phyloP scores from a whole-genome alignment of 1,140 invertebrate species.

The Bilobella aurantiaca region DNA sequence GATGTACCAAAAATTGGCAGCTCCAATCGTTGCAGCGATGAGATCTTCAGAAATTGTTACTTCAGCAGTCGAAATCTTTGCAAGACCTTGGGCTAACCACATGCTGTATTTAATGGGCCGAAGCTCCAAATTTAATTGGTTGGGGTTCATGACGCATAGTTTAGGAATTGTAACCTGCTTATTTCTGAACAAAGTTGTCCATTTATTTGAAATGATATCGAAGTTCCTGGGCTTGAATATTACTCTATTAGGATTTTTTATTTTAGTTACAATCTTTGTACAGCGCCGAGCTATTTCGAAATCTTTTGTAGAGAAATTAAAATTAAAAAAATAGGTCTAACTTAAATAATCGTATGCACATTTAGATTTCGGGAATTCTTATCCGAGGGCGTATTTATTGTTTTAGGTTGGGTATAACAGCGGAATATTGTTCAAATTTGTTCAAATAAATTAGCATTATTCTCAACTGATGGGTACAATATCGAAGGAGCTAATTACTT shows the following conservation, averaged over 20 bases:
- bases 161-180: conserved; percentile 25
- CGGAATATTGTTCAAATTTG: no score
- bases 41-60: conserved; percentile 17
- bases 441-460: no score
- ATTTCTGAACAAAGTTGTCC: background rate
- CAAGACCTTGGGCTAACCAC: conserved; percentile 28
- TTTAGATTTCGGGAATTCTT: no score
- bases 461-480: background rate
- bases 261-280: no score
- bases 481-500: conserved; percentile 2
- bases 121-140: conserved; percentile 8
- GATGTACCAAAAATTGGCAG: conserved; percentile 27
- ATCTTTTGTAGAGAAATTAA: no score
- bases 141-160: conserved; percentile 17
- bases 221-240: no score
- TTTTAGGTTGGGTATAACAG: no score
- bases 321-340: no score
- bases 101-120: conserved; percentile 31
- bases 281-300: no score
- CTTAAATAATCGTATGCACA: no score
- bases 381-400: no score
- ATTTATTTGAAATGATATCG: background rate
- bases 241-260: no score
- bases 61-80: conserved; percentile 20
- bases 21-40: conserved; percentile 29